Conservation (phyloP, 2,888 invertebrate species). For the Abscondita cerata region DNA sequence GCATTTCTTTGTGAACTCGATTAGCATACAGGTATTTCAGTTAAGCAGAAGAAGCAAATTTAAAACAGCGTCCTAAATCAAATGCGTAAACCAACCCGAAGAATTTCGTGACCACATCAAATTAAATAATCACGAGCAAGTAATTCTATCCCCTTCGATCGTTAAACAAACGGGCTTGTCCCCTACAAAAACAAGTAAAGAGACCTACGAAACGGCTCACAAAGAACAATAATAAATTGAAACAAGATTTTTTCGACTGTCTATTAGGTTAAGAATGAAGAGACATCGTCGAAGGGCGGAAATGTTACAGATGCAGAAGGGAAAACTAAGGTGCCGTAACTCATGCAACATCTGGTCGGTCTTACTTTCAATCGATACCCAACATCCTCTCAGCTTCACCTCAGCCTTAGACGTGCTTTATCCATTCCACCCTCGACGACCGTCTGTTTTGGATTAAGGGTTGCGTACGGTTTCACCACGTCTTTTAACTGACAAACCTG, state of each 20-base stretch:
- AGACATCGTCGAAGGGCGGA: slow-evolving; percentile 34
- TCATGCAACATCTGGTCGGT: slow-evolving; percentile 42
- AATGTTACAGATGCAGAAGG: slow-evolving; percentile 23
- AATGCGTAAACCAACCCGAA: too few species aligned
- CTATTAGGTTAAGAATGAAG: slow-evolving; percentile 28
- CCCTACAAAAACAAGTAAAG: too few species aligned
- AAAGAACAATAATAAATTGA: slow-evolving; percentile 29
- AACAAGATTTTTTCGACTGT: slow-evolving; percentile 28
- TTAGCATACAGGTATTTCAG: too few species aligned
- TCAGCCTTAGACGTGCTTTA: slow-evolving; percentile 32
- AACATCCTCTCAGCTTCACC: slow-evolving; percentile 36
- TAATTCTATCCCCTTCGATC: too few species aligned
- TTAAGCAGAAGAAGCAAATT: too few species aligned
- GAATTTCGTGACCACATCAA: too few species aligned
- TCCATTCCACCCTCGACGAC: slow-evolving; percentile 36
- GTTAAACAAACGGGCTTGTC: too few species aligned
- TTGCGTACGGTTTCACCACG: slow-evolving; percentile 28
- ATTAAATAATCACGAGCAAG: too few species aligned
- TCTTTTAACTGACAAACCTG: slow-evolving; percentile 29
- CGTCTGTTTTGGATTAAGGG: slow-evolving; percentile 30
- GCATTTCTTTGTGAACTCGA: too few species aligned
- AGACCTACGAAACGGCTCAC: not conserved
- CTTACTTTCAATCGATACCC: slow-evolving; percentile 43
- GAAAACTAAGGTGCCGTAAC: slow-evolving; percentile 38
- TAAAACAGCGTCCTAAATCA: too few species aligned